Conservation (phyloP, 2,888 invertebrate species). For the Anthophora plumipes region DNA sequence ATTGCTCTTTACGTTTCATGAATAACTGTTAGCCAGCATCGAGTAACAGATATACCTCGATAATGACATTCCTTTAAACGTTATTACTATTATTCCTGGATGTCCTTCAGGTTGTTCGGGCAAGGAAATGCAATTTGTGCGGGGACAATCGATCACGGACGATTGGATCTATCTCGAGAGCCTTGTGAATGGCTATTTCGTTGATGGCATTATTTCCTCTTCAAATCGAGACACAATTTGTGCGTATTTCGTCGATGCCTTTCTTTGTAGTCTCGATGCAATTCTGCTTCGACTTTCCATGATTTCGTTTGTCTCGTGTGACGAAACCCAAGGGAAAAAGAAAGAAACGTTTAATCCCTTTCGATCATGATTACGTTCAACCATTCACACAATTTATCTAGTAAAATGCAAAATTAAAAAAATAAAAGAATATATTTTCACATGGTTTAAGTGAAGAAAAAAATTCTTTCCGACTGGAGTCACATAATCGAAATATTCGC, state of each 20-base stretch:
- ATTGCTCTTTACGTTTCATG: background rate
- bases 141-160: slow-evolving; percentile 59
- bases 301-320: background rate
- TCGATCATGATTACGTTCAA: background rate
- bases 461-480: no score
- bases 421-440: no score
- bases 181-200: slow-evolving; percentile 47
- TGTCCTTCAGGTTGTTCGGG: slow-evolving; percentile 44
- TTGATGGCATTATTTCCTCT: slow-evolving; percentile 53
- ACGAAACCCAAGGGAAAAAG: background rate
- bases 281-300: background rate
- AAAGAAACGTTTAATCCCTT: background rate
- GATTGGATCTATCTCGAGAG: slow-evolving; percentile 49
- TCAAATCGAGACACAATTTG: slow-evolving; percentile 49
- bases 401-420: no score
- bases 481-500: no score
- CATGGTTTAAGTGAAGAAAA: no score
- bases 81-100: slow-evolving; percentile 39
- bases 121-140: slow-evolving; percentile 52
- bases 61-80: slow-evolving; percentile 45
- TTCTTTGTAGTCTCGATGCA: slow-evolving; percentile 2
- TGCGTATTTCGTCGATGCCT: slow-evolving; percentile 32
- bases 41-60: background rate
- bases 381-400: background rate
- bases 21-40: background rate